Evolutionary conservation across 2,113 vertebrate genomes (phyloP).

Genomic region (Amphilophus citrinellus): DNA sequence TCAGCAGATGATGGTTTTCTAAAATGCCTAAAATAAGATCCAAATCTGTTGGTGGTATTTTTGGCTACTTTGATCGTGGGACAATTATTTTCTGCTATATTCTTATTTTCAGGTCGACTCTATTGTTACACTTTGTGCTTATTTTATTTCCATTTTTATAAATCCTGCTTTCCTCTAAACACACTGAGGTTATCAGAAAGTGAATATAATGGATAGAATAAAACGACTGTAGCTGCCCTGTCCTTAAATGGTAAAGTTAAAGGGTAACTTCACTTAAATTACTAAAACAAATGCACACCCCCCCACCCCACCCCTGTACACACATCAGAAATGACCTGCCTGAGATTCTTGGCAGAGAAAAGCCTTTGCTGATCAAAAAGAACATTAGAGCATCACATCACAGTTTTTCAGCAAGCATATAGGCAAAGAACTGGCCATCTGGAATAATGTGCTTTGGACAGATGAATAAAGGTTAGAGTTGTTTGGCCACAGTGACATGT

Average conservation of each 20-base stretch:
- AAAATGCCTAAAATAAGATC: background rate
- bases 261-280: background rate
- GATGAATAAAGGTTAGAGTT: slow-evolving; percentile 11
- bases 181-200: background rate
- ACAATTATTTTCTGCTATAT: background rate
- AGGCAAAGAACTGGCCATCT: slow-evolving; percentile 1
- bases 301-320: background rate
- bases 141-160: background rate
- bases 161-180: background rate
- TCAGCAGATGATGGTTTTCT: background rate
- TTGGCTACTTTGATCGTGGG: background rate
- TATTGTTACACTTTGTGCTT: background rate
- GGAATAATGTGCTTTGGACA: slow-evolving; percentile 6
- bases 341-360: background rate
- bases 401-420: background rate
- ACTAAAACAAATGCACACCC: background rate
- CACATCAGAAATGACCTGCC: background rate
- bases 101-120: background rate
- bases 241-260: background rate
- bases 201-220: background rate
- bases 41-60: background rate
- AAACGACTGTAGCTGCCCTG: background rate
- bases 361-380: background rate
- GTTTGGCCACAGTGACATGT: background rate
- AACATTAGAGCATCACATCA: background rate